Evolutionary conservation across 2,797 vertebrate species (phyloP).

Genomic region (Eulemur coronatus): DNA sequence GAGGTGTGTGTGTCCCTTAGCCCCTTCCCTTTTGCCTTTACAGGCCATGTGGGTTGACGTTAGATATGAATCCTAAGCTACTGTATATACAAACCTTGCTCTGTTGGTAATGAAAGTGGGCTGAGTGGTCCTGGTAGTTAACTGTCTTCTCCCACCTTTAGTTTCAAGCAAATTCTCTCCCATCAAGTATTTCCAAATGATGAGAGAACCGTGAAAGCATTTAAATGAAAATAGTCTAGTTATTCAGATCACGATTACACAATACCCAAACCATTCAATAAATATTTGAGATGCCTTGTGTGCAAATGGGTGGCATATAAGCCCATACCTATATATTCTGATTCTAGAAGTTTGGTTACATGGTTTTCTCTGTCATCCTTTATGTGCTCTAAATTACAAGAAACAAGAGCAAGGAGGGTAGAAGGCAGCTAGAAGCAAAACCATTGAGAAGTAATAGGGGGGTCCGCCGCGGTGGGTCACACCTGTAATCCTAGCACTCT

Average conservation of each 20-base stretch:
- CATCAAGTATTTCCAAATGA: background rate
- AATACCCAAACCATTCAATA: background rate
- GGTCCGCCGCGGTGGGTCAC: no score
- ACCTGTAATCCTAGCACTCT: no score
- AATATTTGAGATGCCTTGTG: background rate
- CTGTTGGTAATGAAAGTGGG: background rate
- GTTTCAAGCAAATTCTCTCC: conserved; percentile 14
- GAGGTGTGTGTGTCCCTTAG: background rate
- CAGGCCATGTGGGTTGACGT: background rate
- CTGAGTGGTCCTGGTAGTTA: background rate
- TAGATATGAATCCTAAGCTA: background rate
- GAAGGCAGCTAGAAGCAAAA: background rate
- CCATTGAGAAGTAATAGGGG: background rate
- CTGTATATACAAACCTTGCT: conserved; percentile 15
- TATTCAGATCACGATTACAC: background rate
- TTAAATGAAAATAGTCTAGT: background rate
- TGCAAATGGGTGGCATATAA: background rate
- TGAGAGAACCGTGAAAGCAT: background rate
- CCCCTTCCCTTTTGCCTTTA: background rate
- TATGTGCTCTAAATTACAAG: background rate
- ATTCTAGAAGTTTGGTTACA: background rate
- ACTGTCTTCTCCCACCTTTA: background rate
- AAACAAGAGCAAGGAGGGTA: background rate
- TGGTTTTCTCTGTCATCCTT: background rate
- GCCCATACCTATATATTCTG: background rate